Evolutionary conservation across 2,797 vertebrate species (phyloP), one percentile per base, ranked within the genome.

Genomic region (Tiaroga cobitis): DNA sequence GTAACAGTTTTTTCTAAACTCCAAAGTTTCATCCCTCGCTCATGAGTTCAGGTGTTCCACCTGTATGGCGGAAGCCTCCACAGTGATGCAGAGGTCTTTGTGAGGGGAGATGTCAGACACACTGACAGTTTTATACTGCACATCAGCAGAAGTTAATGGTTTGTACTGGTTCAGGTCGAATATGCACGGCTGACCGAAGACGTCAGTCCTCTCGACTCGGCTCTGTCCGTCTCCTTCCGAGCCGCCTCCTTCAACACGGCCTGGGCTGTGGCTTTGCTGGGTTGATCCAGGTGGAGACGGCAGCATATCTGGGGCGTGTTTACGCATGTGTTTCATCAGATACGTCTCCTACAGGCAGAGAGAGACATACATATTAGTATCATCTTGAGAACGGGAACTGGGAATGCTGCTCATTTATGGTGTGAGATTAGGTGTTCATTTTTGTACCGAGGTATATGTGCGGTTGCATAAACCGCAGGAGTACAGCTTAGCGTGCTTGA

Each of bases 291-390:
- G 93, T 5, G 95, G 86, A 11, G 95, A 92, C 0, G 93, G 92
- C 1, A 95, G 91, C 89, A 96, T 95, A 90, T 98, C 97, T 84
- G 97, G 97, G 93, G 97, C 98, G 95, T 99, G 98, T 97, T 99
- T 99, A 93, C 97, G 95, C 98, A 99, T 99, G 93, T 99, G 98
- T 95, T 99, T 99, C 96, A 99, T 97, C 94, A 99, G 95, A 94
- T 99, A 99, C 0, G 98, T 99, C 94, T 99, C 98, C 98, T 99
- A 93, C 34, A 46, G 37, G 24, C 21, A 51, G 29, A 10, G 87
- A 91, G 4, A 87, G 91, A 90, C 68, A 59, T 85, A 90, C 87
- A 93, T 85, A 91, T 90, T 84, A 93, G 70, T 56, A 70, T 74
- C 21, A 75, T 41, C 74, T 74, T 73, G 10, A 56, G 21, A 10